Evolutionary conservation across 1,140 invertebrate species (phyloP).

Genomic region (Drusus annulatus): DNA sequence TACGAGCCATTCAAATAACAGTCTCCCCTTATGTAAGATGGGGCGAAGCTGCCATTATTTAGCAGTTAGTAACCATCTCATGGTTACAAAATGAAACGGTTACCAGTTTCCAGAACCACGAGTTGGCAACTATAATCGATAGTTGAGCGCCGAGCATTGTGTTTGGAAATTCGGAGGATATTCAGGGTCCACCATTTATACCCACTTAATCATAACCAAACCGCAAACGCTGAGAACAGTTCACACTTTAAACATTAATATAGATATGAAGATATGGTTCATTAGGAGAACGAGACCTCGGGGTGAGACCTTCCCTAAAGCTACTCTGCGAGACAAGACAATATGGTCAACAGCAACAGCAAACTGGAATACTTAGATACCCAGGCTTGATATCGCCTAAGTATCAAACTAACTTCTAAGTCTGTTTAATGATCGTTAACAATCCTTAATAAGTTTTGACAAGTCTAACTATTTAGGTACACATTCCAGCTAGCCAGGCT

Average conservation of each 20-base stretch:
- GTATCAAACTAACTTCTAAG: not conserved
- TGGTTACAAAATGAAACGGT: conserved; percentile 1
- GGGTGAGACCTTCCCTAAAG: conserved; percentile 10
- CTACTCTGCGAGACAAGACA: not conserved
- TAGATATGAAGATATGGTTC: conserved; percentile 54
- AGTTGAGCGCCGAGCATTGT: conserved; percentile 3
- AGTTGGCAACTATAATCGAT: conserved; percentile 1
- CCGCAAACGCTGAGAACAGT: conserved; percentile 41
- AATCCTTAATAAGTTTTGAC: conserved; percentile 3
- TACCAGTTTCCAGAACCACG: not conserved
- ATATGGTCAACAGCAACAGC: conserved; percentile 15
- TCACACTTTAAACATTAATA: conserved; percentile 56
- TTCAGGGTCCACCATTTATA: conserved; percentile 49
- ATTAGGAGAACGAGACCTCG: conserved; percentile 52
- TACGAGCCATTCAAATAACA: too few relatives aligned
- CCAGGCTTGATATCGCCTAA: not conserved
- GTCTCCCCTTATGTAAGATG: too few relatives aligned
- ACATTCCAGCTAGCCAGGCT: not conserved
- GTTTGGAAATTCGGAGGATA: not conserved
- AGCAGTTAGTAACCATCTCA: not conserved
- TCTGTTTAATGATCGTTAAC: not conserved
- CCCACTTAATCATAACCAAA: conserved; percentile 51
- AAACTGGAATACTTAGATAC: not conserved
- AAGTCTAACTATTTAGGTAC: not conserved
- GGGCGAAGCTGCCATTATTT: too few relatives aligned